A percentile compares a stretch with the other conserved stretches of the same genome.
Evolutionary conservation across 2,797 vertebrate genomes (phyloP).

Genomic region (Austrolebias charrua): DNA sequence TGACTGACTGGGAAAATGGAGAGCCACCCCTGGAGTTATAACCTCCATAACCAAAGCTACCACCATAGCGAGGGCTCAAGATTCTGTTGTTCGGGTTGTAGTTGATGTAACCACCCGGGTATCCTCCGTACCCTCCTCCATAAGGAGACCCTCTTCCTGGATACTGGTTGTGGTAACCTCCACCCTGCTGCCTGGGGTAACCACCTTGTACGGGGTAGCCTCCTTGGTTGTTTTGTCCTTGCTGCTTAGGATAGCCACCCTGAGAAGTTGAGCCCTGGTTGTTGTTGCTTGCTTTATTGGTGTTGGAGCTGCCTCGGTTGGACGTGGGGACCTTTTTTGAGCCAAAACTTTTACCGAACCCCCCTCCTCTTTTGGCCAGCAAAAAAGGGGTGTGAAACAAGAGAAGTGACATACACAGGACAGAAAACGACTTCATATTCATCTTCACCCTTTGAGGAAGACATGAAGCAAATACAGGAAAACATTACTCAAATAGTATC

Average conservation of each 20-base stretch:
- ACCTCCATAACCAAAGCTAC: constrained; percentile 64
- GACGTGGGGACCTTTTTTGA: too few relatives aligned
- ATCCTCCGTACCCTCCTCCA: constrained; percentile 32
- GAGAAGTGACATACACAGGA: too few relatives aligned
- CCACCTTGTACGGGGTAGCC: not conserved
- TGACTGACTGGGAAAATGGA: constrained; percentile 67
- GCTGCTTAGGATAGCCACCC: constrained; percentile 29
- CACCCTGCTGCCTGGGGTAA: constrained; percentile 2
- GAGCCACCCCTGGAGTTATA: constrained; percentile 56
- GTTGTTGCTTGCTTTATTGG: not conserved
- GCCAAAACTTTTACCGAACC: too few relatives aligned
- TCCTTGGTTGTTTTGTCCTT: not conserved
- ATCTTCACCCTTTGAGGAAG: too few relatives aligned
- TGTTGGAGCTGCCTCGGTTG: constrained; percentile 5
- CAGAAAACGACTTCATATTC: too few relatives aligned
- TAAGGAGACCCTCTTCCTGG: constrained; percentile 22
- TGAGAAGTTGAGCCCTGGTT: constrained; percentile 1
- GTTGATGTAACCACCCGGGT: constrained; percentile 69
- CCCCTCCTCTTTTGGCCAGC: too few relatives aligned
- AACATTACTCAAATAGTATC: too few relatives aligned
- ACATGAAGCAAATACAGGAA: too few relatives aligned
- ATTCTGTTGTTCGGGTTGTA: constrained; percentile 75
- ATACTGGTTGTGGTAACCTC: constrained; percentile 23
- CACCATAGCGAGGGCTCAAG: constrained; percentile 72
- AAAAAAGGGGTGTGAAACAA: too few relatives aligned